A percentile compares a stretch with the other conserved stretches of the same genome.
Evolutionary conservation across 2,888 invertebrate genomes (phyloP).

Genomic region (Drosophila heteroneura): DNA sequence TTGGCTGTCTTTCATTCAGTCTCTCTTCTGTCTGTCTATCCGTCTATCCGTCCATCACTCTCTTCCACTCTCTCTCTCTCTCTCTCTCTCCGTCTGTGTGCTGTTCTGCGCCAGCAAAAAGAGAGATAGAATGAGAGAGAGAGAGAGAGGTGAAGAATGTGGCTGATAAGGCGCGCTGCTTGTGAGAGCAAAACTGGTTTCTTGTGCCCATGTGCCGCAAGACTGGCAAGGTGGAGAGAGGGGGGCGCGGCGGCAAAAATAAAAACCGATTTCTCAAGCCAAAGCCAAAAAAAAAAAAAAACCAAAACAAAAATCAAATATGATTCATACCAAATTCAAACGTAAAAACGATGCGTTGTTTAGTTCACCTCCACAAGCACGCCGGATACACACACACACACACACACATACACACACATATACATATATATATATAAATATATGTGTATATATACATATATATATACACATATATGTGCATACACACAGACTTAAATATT

Average conservation of each 20-base stretch:
- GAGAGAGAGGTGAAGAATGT: constrained; percentile 32
- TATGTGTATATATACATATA: background rate
- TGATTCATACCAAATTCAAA: constrained; percentile 70
- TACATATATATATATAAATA: background rate
- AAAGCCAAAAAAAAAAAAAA: constrained; percentile 18
- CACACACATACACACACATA: constrained; percentile 2
- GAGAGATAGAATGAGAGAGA: background rate
- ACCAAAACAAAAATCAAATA: constrained; percentile 48
- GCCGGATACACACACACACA: constrained; percentile 48
- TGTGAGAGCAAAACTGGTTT: constrained; percentile 45
- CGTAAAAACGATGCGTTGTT: constrained; percentile 69
- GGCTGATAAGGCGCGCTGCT: constrained; percentile 50
- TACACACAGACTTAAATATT: constrained; percentile 18
- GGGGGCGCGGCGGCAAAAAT: constrained; percentile 28
- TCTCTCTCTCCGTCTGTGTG: background rate
- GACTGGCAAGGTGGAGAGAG: background rate
- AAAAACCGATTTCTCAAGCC: constrained; percentile 49
- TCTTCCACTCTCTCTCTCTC: background rate
- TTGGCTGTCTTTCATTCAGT: constrained; percentile 21
- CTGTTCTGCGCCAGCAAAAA: constrained; percentile 6
- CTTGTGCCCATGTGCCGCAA: constrained; percentile 11
- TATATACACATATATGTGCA: no score
- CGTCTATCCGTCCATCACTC: background rate
- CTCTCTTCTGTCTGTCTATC: constrained; percentile 2
- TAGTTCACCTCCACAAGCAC: constrained; percentile 44